Base-by-base conservation (phyloP, 2,113 vertebrate genomes). In the Sturnira hondurensis region DNA sequence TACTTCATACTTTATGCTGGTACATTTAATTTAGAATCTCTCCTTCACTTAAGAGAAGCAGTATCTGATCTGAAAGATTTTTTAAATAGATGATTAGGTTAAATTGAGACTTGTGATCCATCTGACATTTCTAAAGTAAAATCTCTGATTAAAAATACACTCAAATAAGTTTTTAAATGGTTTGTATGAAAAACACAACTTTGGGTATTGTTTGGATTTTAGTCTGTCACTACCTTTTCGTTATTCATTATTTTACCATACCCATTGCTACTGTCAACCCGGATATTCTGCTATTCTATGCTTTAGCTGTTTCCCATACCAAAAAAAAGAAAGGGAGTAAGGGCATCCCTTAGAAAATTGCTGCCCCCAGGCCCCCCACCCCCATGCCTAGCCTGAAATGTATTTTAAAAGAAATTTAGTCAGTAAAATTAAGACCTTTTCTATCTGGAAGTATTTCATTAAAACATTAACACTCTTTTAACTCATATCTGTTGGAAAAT, bases 401-500 rank as follows among this genome's bases (percentile, higher is more conserved):
- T 61, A 36, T 54, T 93, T 50, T 56, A 41, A 67, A 95, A 93
- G 67, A 96, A 80, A 41, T 41, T 47, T 45, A 54, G 7, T 67
- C 84, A 52, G 22, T 95, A 26, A 89, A 54, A 70, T 31, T 38
- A 77, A 89, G 78, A 52, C 4, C 43, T 84, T 87, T 58, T 77
- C 28, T 93, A 10, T 92, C 50, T 52, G 20, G 11, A 83, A 85
- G 9, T 73, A 80, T 81, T 90, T 94, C 17, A 47, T 84, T 28
- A 73, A 41, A 17, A 68, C 22, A 67, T 56, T 82, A 84, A 81
- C 14, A 36, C 15, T 82, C 45, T 28, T 86, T 88, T 78, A 80
- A 65, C 41, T 78, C 36, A 38, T 36, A 36, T 68, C 84, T 94
- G 16, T 95, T 52, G 73, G 38, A 77, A 97, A 84, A 77, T 71